Base-by-base conservation (phyloP, 2,113 vertebrate species). In the Epinephelus lanceolatus region DNA sequence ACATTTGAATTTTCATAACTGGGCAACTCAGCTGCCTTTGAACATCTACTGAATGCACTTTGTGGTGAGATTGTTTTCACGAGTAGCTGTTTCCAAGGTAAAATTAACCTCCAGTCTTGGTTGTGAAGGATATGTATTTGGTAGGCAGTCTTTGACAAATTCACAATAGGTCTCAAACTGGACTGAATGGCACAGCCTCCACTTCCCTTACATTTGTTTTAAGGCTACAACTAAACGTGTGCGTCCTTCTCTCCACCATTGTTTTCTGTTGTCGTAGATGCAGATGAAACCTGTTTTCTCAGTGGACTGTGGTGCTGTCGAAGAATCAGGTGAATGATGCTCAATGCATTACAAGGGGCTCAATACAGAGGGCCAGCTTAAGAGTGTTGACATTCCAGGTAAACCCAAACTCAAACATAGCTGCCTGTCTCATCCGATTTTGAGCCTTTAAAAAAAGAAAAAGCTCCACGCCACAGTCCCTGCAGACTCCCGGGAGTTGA, bases 371-470 rank as follows among this genome's bases (percentile, higher is more conserved):
- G 68, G 57, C 33, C 71, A 66, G 71, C 74, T 77, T 68, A 67
- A 80, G 76, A 79, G 15, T 88, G 83, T 78, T 84, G 81, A 88
- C 79, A 81, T 84, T 69, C 60, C 69, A 85, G 83, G 81, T 88
- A 80, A 90, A 88, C 74, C 66, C 71, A 70, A 88, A 90, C 71
- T 91, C 80, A 91, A 88, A 88, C 78, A 89, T 42, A 62, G 78
- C 61, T 52, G 37, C 59, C 40, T 47, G 49, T 49, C 33, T 84
- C 85, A 70, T 73, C 57, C 51, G 49, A 78, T 87, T 87, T 78
- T 59, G 57, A 81, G 67, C 71, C 40, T 74, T 79, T 37, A 10
- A 66, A 77, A 63, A 57, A 69, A 42, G 27, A 59, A 76, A 33
- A 66, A 53, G 23, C 14, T 45, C 19, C 21, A 62, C 5, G 12